Evolutionary conservation across 2,797 vertebrate genomes (phyloP), one percentile per base, ranked within the genome.

Genomic region (Sebastes itinus): DNA sequence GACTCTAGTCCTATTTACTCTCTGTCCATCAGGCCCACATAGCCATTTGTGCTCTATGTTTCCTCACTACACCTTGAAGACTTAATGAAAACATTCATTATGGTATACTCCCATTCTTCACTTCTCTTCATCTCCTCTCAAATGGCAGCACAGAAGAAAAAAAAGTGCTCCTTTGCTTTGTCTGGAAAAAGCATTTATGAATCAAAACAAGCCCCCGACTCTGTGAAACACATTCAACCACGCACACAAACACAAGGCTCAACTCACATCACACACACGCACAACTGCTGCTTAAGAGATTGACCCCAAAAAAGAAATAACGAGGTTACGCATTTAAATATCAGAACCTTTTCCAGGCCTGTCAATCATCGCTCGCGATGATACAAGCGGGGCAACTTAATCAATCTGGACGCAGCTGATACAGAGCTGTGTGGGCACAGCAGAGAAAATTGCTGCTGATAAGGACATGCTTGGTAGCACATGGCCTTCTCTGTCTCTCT

Each of bases 301-400:
- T 84, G 85, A 85, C 84, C 89, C 79, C 65, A 13, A 66, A 83
- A 81, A 90, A 81, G 87, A 76, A 94, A 64, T 35, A 64, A 90
- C 30, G 32, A 89, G 92, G 89, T 87, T 78, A 78, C 76, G 65
- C 63, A 86, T 94, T 95, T 92, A 84, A 94, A 94, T 93, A 94
- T 92, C 89, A 93, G 85, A 93, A 92, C 91, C 91, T 92, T 94
- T 93, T 84, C 65, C 85, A 56, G 86, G 78, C 74, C 90, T 84
- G 93, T 93, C 94, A 93, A 68, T 94, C 94, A 94, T 18, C 27
- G 25, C 27, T 52, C 2, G 11, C 35, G 20, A 82, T 32, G 77
- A 92, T 61, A 78, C 74, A 71, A 85, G 84, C 68, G 0, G 70
- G 55, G 74, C 69, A 69, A 78, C 71, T 55, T 88, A 64, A 87